These are phyloP conservation scores for Papilio helenus DNA, from an alignment of 1,140 invertebrate species.

Conservation along the genomic window DNA sequence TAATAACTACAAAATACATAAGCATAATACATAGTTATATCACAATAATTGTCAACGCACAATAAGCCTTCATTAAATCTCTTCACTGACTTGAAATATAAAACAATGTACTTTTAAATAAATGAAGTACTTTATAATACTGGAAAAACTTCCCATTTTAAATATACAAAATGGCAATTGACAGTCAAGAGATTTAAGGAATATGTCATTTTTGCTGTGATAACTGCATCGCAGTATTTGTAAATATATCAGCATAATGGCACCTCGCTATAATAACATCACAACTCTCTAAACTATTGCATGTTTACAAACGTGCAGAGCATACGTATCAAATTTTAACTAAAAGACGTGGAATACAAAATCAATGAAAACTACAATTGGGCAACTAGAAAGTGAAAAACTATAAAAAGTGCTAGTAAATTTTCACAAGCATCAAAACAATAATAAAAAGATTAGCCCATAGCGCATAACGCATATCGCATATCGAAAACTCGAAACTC, in stretches of 20 bases:
- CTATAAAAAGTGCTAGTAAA: background rate
- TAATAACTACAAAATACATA: constrained; percentile 69
- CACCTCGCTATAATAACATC: constrained; percentile 48
- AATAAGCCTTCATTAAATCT: constrained; percentile 58
- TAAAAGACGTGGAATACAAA: background rate
- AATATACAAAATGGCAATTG: background rate
- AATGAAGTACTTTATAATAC: constrained; percentile 11
- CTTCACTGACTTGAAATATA: constrained; percentile 29
- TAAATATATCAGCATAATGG: constrained; percentile 33
- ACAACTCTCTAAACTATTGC: constrained; percentile 58
- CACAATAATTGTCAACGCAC: constrained; percentile 71
- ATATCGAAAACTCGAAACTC: too few relatives aligned
- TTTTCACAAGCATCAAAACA: background rate
- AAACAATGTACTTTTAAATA: constrained; percentile 29
- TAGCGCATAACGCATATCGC: too few relatives aligned
- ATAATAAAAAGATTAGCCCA: background rate
- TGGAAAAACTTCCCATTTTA: constrained; percentile 2
- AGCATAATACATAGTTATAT: constrained; percentile 77
- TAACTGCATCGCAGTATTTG: constrained; percentile 1
- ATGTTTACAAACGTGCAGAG: constrained; percentile 48
- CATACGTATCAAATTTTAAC: constrained; percentile 44
- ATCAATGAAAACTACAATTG: background rate
- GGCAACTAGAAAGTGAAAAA: background rate
- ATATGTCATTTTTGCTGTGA: constrained; percentile 14
- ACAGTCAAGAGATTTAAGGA: constrained; percentile 30